phyloP scores from a whole-genome alignment of 2,888 invertebrate genomes.

The Euspilapteryx auroguttella region DNA sequence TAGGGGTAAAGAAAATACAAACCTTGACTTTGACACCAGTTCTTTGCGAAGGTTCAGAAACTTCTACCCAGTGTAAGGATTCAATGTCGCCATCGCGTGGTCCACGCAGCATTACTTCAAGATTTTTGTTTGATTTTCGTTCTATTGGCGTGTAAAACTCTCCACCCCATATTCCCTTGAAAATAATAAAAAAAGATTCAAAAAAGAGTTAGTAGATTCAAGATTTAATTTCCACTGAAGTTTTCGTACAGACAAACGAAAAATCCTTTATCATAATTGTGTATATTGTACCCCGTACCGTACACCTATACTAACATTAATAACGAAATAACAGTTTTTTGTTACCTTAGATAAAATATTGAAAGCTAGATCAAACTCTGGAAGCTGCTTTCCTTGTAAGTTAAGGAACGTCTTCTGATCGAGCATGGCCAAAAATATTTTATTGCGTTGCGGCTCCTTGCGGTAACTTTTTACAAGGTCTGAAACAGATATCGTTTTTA shows the following conservation, averaged over 20 bases:
- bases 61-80: slow-evolving; percentile 15
- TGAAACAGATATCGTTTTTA: no score
- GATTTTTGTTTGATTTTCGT: background rate
- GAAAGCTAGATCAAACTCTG: slow-evolving; percentile 10
- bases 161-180: slow-evolving; percentile 13
- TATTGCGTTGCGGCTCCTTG: slow-evolving; percentile 6
- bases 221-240: no score
- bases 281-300: no score
- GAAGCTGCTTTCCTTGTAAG: slow-evolving; percentile 9
- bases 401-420: slow-evolving; percentile 9
- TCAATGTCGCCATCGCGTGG: slow-evolving; percentile 12
- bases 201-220: slow-evolving; percentile 1
- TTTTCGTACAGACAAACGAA: no score
- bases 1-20: no score
- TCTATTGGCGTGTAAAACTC: slow-evolving; percentile 12
- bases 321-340: no score
- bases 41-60: slow-evolving; percentile 2
- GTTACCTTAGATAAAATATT: slow-evolving; percentile 11
- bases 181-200: background rate
- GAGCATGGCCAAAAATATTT: slow-evolving; percentile 11
- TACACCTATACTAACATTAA: no score
- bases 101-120: slow-evolving; percentile 7
- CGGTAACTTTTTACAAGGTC: slow-evolving; percentile 10
- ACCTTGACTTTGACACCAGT: slow-evolving; percentile 12
- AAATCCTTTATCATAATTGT: background rate